phyloP scores from a whole-genome alignment of 2,113 vertebrate species.

The Fregata magnificens region DNA sequence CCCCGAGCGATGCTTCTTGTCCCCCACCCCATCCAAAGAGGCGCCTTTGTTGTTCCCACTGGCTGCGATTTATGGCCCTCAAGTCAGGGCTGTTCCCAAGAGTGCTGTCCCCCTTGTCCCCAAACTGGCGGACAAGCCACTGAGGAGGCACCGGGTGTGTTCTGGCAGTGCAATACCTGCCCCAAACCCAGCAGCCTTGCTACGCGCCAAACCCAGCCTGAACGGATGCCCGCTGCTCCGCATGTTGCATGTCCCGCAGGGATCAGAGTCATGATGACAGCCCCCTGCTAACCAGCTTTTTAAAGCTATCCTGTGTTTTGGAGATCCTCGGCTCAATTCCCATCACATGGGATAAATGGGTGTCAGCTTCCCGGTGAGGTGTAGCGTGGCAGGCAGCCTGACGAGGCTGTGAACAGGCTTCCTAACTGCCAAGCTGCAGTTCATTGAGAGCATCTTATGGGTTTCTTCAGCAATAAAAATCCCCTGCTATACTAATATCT shows the following conservation, averaged over 20 bases:
- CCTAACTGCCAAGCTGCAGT: neutral
- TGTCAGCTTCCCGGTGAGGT: neutral
- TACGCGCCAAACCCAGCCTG: neutral
- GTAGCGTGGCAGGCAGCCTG: neutral
- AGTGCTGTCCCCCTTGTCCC: neutral
- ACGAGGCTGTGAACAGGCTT: neutral
- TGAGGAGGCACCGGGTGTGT: neutral
- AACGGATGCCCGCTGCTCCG: neutral
- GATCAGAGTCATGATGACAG: neutral
- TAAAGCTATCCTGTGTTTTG: neutral
- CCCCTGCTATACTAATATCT: neutral
- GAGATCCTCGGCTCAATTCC: neutral
- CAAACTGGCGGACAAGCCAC: neutral
- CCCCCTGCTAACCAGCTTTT: neutral
- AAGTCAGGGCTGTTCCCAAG: neutral
- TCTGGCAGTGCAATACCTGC: neutral
- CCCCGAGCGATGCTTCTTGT: neutral
- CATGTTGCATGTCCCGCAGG: neutral
- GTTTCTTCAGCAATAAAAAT: neutral
- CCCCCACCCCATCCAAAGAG: neutral
- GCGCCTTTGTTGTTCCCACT: slow-evolving; percentile 3
- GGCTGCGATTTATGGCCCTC: neutral
- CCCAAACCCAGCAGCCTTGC: neutral
- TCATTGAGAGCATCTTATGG: neutral
- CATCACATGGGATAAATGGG: neutral